These are phyloP conservation scores for Caenorhabditis plicata DNA, from an alignment of 2,888 invertebrate genomes.

Conservation along the genomic window DNA sequence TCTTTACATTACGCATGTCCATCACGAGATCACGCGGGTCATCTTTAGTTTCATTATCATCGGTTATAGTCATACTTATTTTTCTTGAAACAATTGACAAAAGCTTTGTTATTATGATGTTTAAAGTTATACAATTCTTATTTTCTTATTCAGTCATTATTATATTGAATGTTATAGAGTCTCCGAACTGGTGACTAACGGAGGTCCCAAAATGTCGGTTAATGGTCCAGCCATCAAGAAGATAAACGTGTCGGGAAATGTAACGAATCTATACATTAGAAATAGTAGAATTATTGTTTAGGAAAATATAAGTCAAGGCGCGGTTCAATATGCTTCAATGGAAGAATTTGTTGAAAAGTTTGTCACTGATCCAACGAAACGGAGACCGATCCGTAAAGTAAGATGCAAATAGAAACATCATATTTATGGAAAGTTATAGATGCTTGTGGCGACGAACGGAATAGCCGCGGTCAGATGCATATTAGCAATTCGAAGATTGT, in stretches of 20 bases:
- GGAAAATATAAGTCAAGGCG: slow-evolving; percentile 29
- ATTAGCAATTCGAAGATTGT: slow-evolving; percentile 51
- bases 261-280: neutral
- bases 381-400: slow-evolving; percentile 54
- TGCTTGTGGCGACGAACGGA: slow-evolving; percentile 64
- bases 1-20: too few species aligned
- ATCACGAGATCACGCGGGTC: too few species aligned
- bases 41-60: too few species aligned
- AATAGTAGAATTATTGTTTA: slow-evolving; percentile 4
- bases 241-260: slow-evolving; percentile 22
- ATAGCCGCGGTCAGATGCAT: slow-evolving; percentile 65
- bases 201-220: slow-evolving; percentile 29
- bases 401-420: neutral
- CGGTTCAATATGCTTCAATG: slow-evolving; percentile 29
- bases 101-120: too few species aligned
- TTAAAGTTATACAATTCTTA: too few species aligned
- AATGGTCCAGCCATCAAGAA: slow-evolving; percentile 20
- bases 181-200: slow-evolving; percentile 28
- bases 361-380: slow-evolving; percentile 44
- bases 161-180: slow-evolving; percentile 19
- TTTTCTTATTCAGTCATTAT: too few species aligned
- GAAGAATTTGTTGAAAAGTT: slow-evolving; percentile 52
- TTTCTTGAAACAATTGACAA: too few species aligned
- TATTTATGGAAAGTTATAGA: slow-evolving; percentile 35
- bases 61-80: too few species aligned